Percentiles rank a stretch among this genome's conserved stretches.
These are phyloP conservation scores for Drymonia ruficornis DNA, from an alignment of 2,888 invertebrate species.

Conservation along the genomic window DNA sequence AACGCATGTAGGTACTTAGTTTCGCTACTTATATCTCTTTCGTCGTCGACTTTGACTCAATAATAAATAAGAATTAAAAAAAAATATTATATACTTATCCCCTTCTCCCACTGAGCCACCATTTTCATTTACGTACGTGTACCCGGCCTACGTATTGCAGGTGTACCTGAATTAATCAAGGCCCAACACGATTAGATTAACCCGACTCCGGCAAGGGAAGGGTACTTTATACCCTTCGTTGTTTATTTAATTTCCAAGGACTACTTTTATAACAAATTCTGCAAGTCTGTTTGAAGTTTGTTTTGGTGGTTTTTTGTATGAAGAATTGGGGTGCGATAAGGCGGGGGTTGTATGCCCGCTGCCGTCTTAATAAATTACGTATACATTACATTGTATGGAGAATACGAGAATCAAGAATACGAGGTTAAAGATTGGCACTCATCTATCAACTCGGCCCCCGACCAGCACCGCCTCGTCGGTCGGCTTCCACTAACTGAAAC, in stretches of 20 bases:
- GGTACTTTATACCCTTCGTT: conserved; percentile 20
- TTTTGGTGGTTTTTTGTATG: neutral
- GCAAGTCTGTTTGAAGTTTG: conserved; percentile 7
- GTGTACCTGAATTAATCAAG: conserved; percentile 36
- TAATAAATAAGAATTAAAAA: neutral
- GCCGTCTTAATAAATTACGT: too few relatives aligned
- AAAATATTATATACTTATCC: neutral
- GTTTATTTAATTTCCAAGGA: conserved; percentile 33
- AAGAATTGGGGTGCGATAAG: neutral
- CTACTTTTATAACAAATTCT: conserved; percentile 16
- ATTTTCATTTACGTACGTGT: neutral
- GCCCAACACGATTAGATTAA: conserved; percentile 33
- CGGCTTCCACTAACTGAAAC: too few relatives aligned
- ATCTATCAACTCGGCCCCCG: too few relatives aligned
- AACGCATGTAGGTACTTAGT: too few relatives aligned
- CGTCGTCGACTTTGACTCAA: too few relatives aligned
- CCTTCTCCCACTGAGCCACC: neutral
- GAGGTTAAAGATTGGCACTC: too few relatives aligned
- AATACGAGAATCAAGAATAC: too few relatives aligned
- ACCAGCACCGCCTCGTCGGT: too few relatives aligned
- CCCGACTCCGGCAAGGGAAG: conserved; percentile 13
- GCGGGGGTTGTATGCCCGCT: too few relatives aligned
- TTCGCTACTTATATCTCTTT: too few relatives aligned
- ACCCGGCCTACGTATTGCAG: conserved; percentile 19
- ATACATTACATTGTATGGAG: too few relatives aligned